Base-by-base conservation (phyloP, 1,140 invertebrate genomes). In the Pseudoatta argentina region DNA sequence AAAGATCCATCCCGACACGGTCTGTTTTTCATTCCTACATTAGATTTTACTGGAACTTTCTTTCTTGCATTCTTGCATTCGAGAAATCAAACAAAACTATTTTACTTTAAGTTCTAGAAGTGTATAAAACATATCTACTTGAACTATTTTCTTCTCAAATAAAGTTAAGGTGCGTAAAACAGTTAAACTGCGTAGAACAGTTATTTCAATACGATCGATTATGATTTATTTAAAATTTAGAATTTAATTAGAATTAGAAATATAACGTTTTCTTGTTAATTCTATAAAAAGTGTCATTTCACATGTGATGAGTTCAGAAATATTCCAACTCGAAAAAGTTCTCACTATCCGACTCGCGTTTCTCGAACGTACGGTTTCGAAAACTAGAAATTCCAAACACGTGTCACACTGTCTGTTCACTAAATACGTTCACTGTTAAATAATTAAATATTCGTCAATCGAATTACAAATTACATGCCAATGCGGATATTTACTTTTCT, bases 401-500 rank as follows among this genome's bases (percentile, higher is more conserved):
- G 66, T 72, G 53, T 82, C 34, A 21, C 39, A 21, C 30, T 55
- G 51, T 81, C 21, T 48, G 34, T 39, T 10, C 3, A 39, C 30
- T 27, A 24, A 10, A 12, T 53, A 27, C 48, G 12, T 67, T 7
- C 34, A 48, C 24, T 24, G 18, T 82, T 61, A 72, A 51, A 82
- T 82, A 55, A 82, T 72, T 72, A 82, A 82, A 71, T 72, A 81
- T 67, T 44, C 21, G 14, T 7, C 39, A n/a, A 48, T 82, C 79
- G 24, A 82, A 72, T 82, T 82, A 48, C 53, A 18, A n/a, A 34
- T 34, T 34, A 34, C 24, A 72, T 51, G 39, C 24, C 24, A 24
- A 79, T 18, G 8, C 21, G 16, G 2, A n/a, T 18, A n/a, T 81
- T 59, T 71, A 57, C 34, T 64, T 71, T 71, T 57, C 78, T 71